Conservation (phyloP, 2,888 invertebrate species). For the Ornithoptera priamus region DNA sequence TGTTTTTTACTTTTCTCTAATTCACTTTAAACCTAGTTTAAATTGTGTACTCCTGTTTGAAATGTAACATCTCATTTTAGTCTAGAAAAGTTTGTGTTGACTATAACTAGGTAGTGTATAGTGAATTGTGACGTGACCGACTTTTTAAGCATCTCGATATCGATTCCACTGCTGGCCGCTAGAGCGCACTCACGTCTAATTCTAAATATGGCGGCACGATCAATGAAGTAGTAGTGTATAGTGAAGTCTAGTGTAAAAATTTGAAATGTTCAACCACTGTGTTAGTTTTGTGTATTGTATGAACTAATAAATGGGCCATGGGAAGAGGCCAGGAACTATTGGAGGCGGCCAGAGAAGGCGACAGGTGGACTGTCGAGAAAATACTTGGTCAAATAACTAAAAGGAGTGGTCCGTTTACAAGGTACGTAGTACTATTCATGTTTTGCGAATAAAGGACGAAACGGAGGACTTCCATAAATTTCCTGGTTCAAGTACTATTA, state of each 20-base stretch:
- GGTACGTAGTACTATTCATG: conserved; percentile 81
- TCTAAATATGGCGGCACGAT: conserved; percentile 87
- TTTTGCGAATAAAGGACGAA: conserved; percentile 41
- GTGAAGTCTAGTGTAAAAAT: conserved; percentile 76
- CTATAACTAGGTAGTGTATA: conserved; percentile 21
- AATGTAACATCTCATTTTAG: neutral
- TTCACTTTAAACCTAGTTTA: neutral
- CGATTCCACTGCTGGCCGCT: conserved; percentile 67
- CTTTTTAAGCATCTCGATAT: conserved; percentile 43
- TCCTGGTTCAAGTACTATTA: conserved; percentile 4
- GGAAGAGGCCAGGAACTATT: conserved; percentile 98
- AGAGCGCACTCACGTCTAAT: conserved; percentile 74
- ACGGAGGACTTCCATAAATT: conserved; percentile 2
- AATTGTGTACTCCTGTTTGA: neutral
- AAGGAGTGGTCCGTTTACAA: conserved; percentile 96
- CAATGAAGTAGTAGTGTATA: conserved; percentile 85
- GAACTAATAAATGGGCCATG: conserved; percentile 83
- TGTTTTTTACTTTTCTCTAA: neutral
- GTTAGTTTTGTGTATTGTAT: conserved; percentile 75
- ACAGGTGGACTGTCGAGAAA: conserved; percentile 93
- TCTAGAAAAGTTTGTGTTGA: neutral
- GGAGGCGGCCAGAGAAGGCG: conserved; percentile 96
- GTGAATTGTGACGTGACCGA: conserved; percentile 28
- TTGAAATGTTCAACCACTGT: conserved; percentile 67
- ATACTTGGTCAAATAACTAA: conserved; percentile 92